Evolutionary conservation across 2,797 vertebrate species (phyloP).

Genomic region (Brachymystax lenok): DNA sequence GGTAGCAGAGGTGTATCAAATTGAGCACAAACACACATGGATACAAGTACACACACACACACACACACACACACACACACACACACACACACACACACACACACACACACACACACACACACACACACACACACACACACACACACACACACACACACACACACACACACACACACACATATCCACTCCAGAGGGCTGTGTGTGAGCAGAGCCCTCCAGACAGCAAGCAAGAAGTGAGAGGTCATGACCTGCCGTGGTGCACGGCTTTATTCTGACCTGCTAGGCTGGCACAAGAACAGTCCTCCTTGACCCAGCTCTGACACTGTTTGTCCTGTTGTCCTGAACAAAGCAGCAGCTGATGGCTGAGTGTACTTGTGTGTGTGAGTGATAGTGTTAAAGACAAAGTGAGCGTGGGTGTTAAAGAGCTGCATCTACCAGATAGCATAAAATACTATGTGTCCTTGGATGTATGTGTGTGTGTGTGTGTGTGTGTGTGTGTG

Average conservation of each 20-base stretch:
- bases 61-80: background rate
- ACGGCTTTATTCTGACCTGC: background rate
- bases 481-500: slow-evolving; percentile 6
- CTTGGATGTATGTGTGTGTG: slow-evolving; percentile 18
- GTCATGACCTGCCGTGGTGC: too few species aligned
- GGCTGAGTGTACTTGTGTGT: background rate
- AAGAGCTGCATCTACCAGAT: slow-evolving; percentile 28
- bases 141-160: slow-evolving; percentile 9
- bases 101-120: background rate
- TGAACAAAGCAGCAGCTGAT: background rate
- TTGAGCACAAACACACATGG: background rate
- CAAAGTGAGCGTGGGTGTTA: slow-evolving; percentile 22
- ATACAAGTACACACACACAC: background rate
- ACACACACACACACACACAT: slow-evolving; percentile 15
- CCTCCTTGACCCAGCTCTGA: background rate
- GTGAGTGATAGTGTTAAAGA: slow-evolving; percentile 13
- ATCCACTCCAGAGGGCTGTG: background rate
- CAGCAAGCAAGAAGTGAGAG: too few species aligned
- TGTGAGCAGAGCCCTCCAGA: too few species aligned
- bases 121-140: background rate
- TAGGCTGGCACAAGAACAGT: background rate
- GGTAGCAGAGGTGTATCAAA: background rate
- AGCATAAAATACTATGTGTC: slow-evolving; percentile 27
- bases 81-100: too few species aligned
- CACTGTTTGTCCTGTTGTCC: background rate